Conservation (phyloP, 2,888 invertebrate species). For the Seira sanloemensis region DNA sequence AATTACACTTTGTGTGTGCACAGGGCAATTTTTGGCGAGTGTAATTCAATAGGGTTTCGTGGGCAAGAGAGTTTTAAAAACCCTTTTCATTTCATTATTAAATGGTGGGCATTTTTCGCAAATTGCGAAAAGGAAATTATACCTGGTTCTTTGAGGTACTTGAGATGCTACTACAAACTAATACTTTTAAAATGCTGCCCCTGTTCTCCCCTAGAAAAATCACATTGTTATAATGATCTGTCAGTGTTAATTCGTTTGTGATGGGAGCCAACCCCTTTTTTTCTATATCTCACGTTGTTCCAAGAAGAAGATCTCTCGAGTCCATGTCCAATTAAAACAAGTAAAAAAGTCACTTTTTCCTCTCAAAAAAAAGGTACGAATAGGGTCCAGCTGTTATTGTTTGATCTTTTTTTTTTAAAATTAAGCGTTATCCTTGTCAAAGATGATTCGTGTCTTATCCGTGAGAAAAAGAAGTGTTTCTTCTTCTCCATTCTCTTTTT, state of each 20-base stretch:
- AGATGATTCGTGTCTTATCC: not conserved
- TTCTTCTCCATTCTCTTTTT: conserved; percentile 16
- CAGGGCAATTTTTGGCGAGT: not conserved
- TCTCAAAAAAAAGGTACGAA: not conserved
- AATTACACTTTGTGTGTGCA: no score
- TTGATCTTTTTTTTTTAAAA: not conserved
- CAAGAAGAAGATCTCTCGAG: conserved; percentile 1
- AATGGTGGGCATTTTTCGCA: no score
- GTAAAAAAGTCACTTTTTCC: conserved; percentile 8
- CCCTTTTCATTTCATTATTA: not conserved
- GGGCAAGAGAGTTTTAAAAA: not conserved
- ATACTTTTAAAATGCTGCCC: not conserved
- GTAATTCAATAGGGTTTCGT: not conserved
- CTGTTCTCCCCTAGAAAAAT: not conserved
- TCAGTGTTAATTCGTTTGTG: conserved; percentile 31
- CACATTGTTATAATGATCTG: conserved; percentile 23
- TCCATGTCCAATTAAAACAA: conserved; percentile 46
- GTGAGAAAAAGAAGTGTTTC: conserved; percentile 1
- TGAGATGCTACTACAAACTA: not conserved
- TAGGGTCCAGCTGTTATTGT: conserved; percentile 3
- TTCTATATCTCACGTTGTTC: conserved; percentile 1
- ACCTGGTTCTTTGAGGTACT: not conserved
- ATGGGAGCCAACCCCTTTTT: conserved; percentile 22
- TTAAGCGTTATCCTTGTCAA: not conserved
- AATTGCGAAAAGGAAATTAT: not conserved